phyloP scores from a whole-genome alignment of 1,140 invertebrate species.

The Tetramorium simillimum region DNA sequence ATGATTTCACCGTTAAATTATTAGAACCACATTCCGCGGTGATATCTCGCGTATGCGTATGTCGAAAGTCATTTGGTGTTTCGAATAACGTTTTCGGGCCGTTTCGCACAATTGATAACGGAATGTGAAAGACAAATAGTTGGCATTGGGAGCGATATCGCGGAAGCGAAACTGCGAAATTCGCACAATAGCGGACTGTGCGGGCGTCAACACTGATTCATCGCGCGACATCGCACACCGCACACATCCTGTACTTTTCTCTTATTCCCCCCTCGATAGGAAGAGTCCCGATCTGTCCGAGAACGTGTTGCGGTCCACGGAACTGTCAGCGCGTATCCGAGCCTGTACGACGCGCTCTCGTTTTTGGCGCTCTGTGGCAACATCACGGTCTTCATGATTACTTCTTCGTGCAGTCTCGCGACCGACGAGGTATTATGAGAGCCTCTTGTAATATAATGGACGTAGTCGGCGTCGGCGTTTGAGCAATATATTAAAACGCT shows the following conservation, averaged over 20 bases:
- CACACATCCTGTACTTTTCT: conserved; percentile 19
- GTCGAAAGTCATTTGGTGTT: background rate
- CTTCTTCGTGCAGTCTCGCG: conserved; percentile 55
- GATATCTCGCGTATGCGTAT: conserved; percentile 13
- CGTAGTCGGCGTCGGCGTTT: background rate
- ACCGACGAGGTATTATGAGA: conserved; percentile 53
- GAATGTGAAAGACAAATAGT: conserved; percentile 41
- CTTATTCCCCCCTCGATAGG: conserved; percentile 31
- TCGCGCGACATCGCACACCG: background rate
- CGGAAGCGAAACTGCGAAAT: conserved; percentile 42
- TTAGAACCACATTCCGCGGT: background rate
- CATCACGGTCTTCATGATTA: conserved; percentile 67
- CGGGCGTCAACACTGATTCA: conserved; percentile 33
- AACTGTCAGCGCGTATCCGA: conserved; percentile 52
- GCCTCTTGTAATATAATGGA: background rate
- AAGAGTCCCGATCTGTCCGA: conserved; percentile 51
- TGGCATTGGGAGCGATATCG: conserved; percentile 13
- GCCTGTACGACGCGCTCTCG: conserved; percentile 48
- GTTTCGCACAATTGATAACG: conserved; percentile 16
- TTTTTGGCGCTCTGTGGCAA: conserved; percentile 64
- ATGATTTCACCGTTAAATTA: conserved; percentile 14
- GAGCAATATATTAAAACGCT: background rate
- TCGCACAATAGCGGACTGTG: conserved; percentile 21
- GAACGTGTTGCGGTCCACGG: background rate
- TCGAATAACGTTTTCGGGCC: background rate